Evolutionary conservation across 2,888 invertebrate genomes (phyloP).

Genomic region (Apeira syringaria): DNA sequence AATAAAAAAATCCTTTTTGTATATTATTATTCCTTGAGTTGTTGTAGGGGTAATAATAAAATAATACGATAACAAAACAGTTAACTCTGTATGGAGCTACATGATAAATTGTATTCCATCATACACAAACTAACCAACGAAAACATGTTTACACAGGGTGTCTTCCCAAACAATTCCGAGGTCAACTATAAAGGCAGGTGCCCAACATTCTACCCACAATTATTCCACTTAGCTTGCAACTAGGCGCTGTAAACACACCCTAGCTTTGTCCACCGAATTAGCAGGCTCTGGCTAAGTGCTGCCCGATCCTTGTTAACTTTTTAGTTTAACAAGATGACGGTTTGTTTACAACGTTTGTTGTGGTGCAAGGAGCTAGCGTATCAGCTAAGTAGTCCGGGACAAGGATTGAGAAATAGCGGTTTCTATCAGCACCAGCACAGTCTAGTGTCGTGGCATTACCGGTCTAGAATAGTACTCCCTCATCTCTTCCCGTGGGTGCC

Average conservation of each 20-base stretch:
- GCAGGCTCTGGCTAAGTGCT: constrained; percentile 69
- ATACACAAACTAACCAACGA: background rate
- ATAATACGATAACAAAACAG: too few relatives aligned
- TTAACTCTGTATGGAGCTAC: too few relatives aligned
- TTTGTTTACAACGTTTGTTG: constrained; percentile 56
- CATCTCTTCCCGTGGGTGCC: too few relatives aligned
- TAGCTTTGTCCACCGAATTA: constrained; percentile 76
- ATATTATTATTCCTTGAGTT: too few relatives aligned
- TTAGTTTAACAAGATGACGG: constrained; percentile 76
- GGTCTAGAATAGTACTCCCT: too few relatives aligned
- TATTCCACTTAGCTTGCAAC: constrained; percentile 76
- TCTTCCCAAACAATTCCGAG: constrained; percentile 17
- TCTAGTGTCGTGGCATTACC: too few relatives aligned
- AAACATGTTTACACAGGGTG: constrained; percentile 14
- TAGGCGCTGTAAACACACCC: constrained; percentile 73
- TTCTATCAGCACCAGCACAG: too few relatives aligned
- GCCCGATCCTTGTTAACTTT: constrained; percentile 78
- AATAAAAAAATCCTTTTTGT: too few relatives aligned
- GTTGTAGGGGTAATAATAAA: too few relatives aligned
- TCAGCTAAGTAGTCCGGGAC: constrained; percentile 13
- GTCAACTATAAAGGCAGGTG: constrained; percentile 37
- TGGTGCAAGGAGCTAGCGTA: constrained; percentile 64
- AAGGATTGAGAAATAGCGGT: background rate
- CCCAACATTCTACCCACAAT: constrained; percentile 73
- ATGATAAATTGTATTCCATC: background rate